Evolutionary conservation across 2,888 invertebrate genomes (phyloP).

Genomic region (Hylaea fasciaria): DNA sequence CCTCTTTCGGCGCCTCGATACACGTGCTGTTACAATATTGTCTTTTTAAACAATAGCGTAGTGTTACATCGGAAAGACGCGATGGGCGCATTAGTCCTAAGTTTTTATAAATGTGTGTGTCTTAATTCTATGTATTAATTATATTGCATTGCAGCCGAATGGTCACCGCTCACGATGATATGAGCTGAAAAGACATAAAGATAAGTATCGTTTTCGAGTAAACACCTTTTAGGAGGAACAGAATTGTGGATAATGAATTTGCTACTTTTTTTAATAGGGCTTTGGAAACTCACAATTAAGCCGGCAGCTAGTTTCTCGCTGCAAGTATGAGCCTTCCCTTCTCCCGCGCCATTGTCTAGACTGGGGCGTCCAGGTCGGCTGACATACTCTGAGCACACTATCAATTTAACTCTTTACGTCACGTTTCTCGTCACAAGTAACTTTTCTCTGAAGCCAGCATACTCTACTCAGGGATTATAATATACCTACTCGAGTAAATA

Average conservation of each 20-base stretch:
- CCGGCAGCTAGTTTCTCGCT: too few relatives aligned
- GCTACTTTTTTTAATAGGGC: too few relatives aligned
- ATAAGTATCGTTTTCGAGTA: not conserved
- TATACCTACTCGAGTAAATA: slow-evolving; percentile 1
- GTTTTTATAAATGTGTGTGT: slow-evolving; percentile 69
- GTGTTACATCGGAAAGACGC: slow-evolving; percentile 39
- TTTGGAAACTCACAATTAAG: too few relatives aligned
- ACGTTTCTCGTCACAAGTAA: too few relatives aligned
- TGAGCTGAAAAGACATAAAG: slow-evolving; percentile 68
- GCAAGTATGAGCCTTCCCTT: not conserved
- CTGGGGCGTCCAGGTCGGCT: not conserved
- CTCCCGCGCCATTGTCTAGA: not conserved
- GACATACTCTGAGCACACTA: slow-evolving; percentile 6
- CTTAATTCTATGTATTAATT: slow-evolving; percentile 78
- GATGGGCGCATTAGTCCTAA: slow-evolving; percentile 64
- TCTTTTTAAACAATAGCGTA: slow-evolving; percentile 3
- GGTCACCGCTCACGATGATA: slow-evolving; percentile 84
- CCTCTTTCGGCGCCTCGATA: not conserved
- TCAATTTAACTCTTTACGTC: not conserved
- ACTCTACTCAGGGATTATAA: not conserved
- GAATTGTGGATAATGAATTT: too few relatives aligned
- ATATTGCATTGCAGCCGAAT: slow-evolving; percentile 76
- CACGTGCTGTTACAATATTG: slow-evolving; percentile 8
- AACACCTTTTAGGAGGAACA: not conserved
- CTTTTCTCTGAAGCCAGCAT: not conserved